A percentile compares a stretch with the other conserved stretches of the same genome.
These are phyloP conservation scores for Chymomyza procnemis DNA, from an alignment of 2,888 invertebrate genomes.

Conservation along the genomic window DNA sequence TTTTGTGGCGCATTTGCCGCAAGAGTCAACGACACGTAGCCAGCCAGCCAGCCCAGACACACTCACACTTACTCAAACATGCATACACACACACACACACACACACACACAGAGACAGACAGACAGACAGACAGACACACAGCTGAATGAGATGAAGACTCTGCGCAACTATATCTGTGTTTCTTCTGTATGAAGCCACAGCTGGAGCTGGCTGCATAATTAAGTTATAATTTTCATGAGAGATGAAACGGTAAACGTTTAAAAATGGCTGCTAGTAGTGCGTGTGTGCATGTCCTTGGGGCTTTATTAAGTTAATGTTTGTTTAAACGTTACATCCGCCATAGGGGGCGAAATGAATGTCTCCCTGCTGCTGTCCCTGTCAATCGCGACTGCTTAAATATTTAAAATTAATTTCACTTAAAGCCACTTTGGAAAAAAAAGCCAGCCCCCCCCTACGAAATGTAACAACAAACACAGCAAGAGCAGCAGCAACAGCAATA, in stretches of 20 bases:
- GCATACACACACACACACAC: not conserved
- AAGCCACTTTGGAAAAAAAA: conserved; percentile 32
- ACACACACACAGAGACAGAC: not conserved
- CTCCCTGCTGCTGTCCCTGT: not conserved
- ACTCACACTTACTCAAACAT: not conserved
- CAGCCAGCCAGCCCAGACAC: conserved; percentile 3
- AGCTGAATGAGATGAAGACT: not conserved
- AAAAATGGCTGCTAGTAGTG: not conserved
- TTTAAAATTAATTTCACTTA: conserved; percentile 65
- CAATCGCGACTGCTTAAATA: conserved; percentile 50
- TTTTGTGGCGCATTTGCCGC: not conserved
- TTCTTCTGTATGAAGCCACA: not conserved
- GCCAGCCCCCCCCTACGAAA: too few species aligned
- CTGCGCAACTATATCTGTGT: too few species aligned
- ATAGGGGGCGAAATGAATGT: not conserved
- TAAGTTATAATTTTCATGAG: conserved; percentile 45
- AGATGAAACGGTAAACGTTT: not conserved
- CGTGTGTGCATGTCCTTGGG: conserved; percentile 48
- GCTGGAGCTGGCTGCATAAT: conserved; percentile 50
- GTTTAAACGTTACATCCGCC: conserved; percentile 55
- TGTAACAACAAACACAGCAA: conserved; percentile 12
- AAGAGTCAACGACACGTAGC: conserved; percentile 15
- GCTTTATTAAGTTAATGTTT: conserved; percentile 63
- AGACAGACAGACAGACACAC: too few species aligned
- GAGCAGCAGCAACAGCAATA: conserved; percentile 12